A percentile compares a stretch with the other conserved stretches of the same genome.
These are phyloP conservation scores for Pterois miles DNA, from an alignment of 2,797 vertebrate species.

Conservation along the genomic window DNA sequence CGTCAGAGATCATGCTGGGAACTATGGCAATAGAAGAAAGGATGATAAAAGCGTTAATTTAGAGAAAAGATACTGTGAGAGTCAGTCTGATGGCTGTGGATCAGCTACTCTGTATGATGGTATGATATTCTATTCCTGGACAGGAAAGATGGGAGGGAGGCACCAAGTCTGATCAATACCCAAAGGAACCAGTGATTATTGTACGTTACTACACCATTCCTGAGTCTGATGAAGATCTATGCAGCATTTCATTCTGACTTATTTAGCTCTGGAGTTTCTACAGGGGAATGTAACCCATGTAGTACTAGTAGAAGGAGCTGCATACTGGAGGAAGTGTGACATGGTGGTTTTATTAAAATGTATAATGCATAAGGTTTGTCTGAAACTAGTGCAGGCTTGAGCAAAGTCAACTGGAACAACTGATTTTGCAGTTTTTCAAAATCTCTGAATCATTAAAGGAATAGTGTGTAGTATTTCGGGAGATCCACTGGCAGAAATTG, in stretches of 20 bases:
- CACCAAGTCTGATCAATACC: slow-evolving; percentile 60
- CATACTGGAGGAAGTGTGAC: background rate
- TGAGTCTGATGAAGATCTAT: slow-evolving; percentile 28
- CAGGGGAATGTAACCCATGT: background rate
- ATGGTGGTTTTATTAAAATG: background rate
- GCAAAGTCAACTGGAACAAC: background rate
- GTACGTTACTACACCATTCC: slow-evolving; percentile 42
- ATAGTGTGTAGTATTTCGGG: too few relatives aligned
- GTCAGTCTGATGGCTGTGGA: slow-evolving; percentile 24
- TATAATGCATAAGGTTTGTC: background rate
- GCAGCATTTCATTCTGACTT: slow-evolving; percentile 21
- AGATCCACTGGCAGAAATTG: too few relatives aligned
- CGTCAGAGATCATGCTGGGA: background rate
- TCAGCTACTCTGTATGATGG: slow-evolving; percentile 22
- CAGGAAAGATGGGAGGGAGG: slow-evolving; percentile 53
- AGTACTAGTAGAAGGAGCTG: background rate
- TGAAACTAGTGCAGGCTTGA: background rate
- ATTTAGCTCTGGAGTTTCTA: background rate
- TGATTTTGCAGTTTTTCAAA: slow-evolving; percentile 1
- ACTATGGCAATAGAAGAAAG: background rate
- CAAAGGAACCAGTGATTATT: slow-evolving; percentile 50
- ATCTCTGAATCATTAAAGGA: background rate
- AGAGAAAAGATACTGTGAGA: slow-evolving; percentile 24
- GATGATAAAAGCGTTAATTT: background rate
- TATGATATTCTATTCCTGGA: slow-evolving; percentile 47